Evolutionary conservation across 1,140 invertebrate genomes (phyloP).

Genomic region (Acyrthosiphon pisum): DNA sequence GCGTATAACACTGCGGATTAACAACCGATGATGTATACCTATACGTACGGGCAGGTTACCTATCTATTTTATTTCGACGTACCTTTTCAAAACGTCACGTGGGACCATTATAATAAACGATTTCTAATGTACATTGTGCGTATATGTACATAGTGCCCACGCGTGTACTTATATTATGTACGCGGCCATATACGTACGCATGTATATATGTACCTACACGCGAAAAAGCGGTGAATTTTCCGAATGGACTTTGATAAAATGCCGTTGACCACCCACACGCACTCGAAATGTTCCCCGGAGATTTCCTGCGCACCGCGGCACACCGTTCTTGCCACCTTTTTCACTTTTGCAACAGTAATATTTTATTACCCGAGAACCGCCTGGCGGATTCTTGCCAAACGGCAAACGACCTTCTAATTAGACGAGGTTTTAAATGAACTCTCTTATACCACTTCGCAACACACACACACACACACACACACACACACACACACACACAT

Average conservation of each 20-base stretch:
- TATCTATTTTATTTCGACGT: background rate
- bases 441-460: background rate
- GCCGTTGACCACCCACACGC: background rate
- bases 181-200: background rate
- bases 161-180: background rate
- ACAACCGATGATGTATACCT: too few species aligned
- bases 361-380: slow-evolving; percentile 44
- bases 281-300: slow-evolving; percentile 37
- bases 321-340: slow-evolving; percentile 30
- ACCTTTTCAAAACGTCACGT: background rate
- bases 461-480: background rate
- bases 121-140: background rate
- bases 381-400: slow-evolving; percentile 22
- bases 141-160: background rate
- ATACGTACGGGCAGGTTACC: too few species aligned
- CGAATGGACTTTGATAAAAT: slow-evolving; percentile 36
- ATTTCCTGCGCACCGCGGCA: background rate
- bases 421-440: slow-evolving; percentile 44
- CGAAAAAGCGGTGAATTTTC: slow-evolving; percentile 22
- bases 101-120: background rate
- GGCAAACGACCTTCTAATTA: slow-evolving; percentile 27
- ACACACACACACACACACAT: too few species aligned
- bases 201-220: background rate
- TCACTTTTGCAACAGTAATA: slow-evolving; percentile 30
- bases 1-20: background rate